phyloP scores from a whole-genome alignment of 2,888 invertebrate species.

The Sialis fuliginosa region DNA sequence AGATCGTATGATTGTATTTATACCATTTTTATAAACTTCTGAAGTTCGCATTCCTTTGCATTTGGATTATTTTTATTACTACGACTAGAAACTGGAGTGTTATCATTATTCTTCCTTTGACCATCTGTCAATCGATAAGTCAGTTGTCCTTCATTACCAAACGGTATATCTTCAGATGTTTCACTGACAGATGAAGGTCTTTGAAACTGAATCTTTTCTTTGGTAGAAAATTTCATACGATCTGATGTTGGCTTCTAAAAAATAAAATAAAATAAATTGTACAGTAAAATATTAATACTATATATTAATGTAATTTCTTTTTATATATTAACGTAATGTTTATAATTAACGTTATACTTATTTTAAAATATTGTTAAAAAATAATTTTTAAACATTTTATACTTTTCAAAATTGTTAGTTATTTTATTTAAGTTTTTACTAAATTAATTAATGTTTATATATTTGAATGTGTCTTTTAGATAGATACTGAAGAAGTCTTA shows the following conservation, averaged over 20 bases:
- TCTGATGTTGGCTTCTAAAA: constrained; percentile 5
- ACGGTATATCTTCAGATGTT: constrained; percentile 11
- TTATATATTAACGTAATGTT: no score
- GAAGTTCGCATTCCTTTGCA: constrained; percentile 24
- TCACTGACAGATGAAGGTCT: constrained; percentile 7
- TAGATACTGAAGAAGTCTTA: no score
- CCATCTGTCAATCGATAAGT: constrained; percentile 3
- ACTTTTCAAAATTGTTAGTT: no score
- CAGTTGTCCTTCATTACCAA: constrained; percentile 10
- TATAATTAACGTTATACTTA: no score
- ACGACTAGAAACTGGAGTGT: constrained; percentile 18
- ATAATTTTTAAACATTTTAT: no score
- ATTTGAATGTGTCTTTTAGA: no score
- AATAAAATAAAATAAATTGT: neutral
- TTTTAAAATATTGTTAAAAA: no score
- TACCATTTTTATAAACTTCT: constrained; percentile 31
- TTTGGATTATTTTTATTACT: constrained; percentile 14
- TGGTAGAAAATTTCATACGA: neutral
- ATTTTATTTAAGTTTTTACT: no score
- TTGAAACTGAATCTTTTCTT: neutral
- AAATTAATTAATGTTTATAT: no score
- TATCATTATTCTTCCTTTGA: constrained; percentile 8
- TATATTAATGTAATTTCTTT: no score
- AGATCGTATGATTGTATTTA: constrained; percentile 7
- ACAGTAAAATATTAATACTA: neutral